Evolutionary conservation across 2,797 vertebrate species (phyloP).

Genomic region (Urocyon cinereoargenteus): DNA sequence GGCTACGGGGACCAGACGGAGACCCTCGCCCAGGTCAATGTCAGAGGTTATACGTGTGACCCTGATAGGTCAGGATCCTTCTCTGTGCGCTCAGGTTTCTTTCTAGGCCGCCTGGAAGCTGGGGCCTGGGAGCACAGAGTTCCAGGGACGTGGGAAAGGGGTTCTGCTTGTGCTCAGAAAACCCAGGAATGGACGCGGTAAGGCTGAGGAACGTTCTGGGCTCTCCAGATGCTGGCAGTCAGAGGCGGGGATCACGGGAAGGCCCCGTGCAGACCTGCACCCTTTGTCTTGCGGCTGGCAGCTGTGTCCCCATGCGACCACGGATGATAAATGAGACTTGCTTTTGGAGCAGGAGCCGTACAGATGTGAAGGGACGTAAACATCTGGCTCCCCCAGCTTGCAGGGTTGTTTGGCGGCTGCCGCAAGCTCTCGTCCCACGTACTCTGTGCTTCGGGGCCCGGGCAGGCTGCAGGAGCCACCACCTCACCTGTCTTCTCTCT

Average conservation of each 20-base stretch:
- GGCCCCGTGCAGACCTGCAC: rapidly evolving
- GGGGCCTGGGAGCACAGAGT: too few relatives aligned
- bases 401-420: background rate
- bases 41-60: background rate
- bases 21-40: background rate
- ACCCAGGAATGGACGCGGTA: background rate
- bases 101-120: background rate
- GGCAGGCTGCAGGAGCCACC: background rate
- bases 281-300: rapidly evolving
- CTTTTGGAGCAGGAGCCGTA: background rate
- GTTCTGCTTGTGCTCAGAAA: background rate
- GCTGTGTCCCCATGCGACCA: rapidly evolving
- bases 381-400: slow-evolving; percentile 55
- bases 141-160: background rate
- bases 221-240: background rate
- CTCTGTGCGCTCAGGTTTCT: background rate
- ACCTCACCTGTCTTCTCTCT: background rate
- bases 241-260: background rate
- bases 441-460: background rate
- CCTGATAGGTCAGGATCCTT: background rate
- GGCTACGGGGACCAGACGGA: background rate
- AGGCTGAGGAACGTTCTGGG: background rate
- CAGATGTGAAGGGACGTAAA: slow-evolving; percentile 42
- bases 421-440: background rate
- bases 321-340: slow-evolving; percentile 12